Evolutionary conservation across 2,888 invertebrate genomes (phyloP), one percentile per base, ranked within the genome.

Genomic region (Empis livida): DNA sequence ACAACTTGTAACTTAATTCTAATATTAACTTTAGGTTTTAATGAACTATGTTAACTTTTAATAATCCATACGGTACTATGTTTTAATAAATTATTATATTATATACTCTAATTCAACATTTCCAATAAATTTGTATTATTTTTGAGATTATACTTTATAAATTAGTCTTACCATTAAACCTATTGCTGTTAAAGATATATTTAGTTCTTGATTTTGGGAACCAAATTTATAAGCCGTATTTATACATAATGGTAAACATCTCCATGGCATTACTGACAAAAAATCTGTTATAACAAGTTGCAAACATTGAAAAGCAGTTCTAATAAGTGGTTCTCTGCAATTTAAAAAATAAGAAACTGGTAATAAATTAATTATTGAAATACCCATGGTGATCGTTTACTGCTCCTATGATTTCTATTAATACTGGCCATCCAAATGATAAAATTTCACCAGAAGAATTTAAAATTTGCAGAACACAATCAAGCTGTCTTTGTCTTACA

Each of bases 201-300:
- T 99, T 45, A 97, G 75, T 70, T 99, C 96, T 65, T 91, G 89
- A 39, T 88, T 90, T 73, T 99, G 99, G 14, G 87, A 83, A 16
- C 96, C 96, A 73, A 96, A 99, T 64, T 90, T 91, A 0, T 94
- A 89, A 5, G 95, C 93, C 1, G 94, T 91, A 54, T 89, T 88
- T 15, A 95, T 84, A 63, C 88, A 93, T 43, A 87, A 76, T 23
- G 90, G 89, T 57, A 97, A 77, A 67, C 94, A 95, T 52, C 86
- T 76, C 72, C 90, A 89, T 1, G 95, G 93, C 72, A 97, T 90
- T 44, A 89, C 84, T 27, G 89, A 85, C 55, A 97, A 74, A 68
- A 94, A 87, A 70, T 97, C 96, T 0, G 95, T 94, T 17, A 94
- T 89, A 45, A 95, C 91, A 54, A 95, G 74, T 67, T 96, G 95